phyloP scores from a whole-genome alignment of 2,113 vertebrate species.

The Grantiella picta region DNA sequence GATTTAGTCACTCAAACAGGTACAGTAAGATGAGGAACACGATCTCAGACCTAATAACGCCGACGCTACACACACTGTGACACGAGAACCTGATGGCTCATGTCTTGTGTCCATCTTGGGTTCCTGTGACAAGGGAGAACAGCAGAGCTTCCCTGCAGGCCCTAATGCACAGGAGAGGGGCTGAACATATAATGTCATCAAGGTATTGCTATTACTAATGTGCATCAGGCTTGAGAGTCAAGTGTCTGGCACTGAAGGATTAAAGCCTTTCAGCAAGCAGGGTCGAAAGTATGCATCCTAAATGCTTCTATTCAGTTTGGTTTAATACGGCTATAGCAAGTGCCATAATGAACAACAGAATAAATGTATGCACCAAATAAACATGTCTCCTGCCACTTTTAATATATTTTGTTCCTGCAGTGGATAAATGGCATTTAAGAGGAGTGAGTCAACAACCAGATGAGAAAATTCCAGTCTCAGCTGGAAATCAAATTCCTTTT shows the following conservation, averaged over 20 bases:
- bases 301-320: neutral
- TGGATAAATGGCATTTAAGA: neutral
- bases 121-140: neutral
- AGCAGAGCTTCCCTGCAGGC: neutral
- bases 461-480: neutral
- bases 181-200: neutral
- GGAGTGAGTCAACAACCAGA: neutral
- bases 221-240: neutral
- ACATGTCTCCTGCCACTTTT: neutral
- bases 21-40: neutral
- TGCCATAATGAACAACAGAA: neutral
- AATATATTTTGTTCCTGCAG: neutral
- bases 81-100: accelerated
- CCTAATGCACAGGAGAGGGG: neutral
- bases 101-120: neutral
- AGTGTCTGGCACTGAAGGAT: neutral
- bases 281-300: neutral
- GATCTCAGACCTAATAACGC: neutral
- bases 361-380: neutral
- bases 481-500: neutral
- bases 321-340: neutral
- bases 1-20: neutral
- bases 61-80: accelerated
- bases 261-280: neutral
- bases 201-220: neutral